Base-by-base conservation (phyloP, 2,797 vertebrate species). In the Poeciliopsis paucimaculata region DNA sequence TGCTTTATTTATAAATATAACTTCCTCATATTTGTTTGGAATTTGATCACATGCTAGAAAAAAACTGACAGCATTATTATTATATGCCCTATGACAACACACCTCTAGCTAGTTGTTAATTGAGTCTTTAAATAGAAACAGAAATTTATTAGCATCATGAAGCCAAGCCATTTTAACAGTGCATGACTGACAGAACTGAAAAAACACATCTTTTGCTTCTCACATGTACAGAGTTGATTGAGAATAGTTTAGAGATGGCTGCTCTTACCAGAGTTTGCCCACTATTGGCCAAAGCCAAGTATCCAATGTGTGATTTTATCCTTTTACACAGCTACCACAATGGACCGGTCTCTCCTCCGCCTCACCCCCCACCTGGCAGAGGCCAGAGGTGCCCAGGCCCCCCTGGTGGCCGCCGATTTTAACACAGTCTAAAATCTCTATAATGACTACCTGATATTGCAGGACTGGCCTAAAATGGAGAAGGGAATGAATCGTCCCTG, bases 311-410 rank as follows among this genome's bases (percentile, higher is more conserved):
- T 95, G 93, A 95, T 96, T 95, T 96, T 95, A 95, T 96, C 95
- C 95, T 96, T 96, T 96, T 95, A 96, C 88, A 95, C 95, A 96
- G 96, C 95, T 96, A 95, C 96, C 95, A 95, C 95, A 96, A 95
- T 94, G 96, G 96, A 97, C 96, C 95, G 4, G 94, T 95, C 90
- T 91, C 92, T 95, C 94, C 95, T 92, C 95, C 92, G 85, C 95
- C 93, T 93, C 95, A 94, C 91, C 95, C 91, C 89, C 94, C 94
- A 94, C 94, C 92, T 95, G 93, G 95, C 95, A 94, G 95, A 94
- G 95, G 95, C 94, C 95, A 96, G 92, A 94, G 96, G 93, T 96
- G 96, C 96, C 95, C 93, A 92, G 94, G 94, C 91, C 95, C 94
- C 92, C 95, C 94, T 93, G 93, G 93, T 95, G 96, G 95, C 94